Conservation (phyloP, 2,113 vertebrate genomes). For the Mystacornis crossleyi region DNA sequence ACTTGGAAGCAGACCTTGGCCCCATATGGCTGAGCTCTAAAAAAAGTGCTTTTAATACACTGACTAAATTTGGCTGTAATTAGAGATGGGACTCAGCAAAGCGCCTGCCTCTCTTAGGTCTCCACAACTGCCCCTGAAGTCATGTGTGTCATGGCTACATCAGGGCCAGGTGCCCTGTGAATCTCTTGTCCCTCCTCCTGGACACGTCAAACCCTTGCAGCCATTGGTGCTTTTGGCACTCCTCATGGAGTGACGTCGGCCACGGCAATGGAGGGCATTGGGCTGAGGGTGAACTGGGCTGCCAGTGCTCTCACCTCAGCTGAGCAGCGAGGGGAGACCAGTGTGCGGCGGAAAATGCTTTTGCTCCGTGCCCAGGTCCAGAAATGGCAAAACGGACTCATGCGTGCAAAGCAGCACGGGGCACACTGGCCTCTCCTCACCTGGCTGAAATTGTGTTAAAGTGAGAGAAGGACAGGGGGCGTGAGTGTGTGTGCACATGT, state of each 20-base stretch:
- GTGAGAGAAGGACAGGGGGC: background rate
- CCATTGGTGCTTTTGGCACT: fast-evolving
- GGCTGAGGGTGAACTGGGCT: background rate
- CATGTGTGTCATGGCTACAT: fast-evolving
- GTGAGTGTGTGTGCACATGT: fast-evolving
- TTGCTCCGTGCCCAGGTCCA: fast-evolving
- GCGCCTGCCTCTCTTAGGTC: background rate
- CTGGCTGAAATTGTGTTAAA: background rate
- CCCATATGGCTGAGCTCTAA: background rate
- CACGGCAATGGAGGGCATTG: fast-evolving
- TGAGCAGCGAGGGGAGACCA: fast-evolving
- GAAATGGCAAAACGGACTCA: background rate
- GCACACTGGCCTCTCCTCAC: background rate
- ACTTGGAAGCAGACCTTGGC: background rate
- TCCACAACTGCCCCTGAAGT: background rate
- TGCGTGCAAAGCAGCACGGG: background rate
- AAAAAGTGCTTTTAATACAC: background rate
- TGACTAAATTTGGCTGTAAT: background rate
- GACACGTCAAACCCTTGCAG: background rate
- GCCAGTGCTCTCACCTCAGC: background rate
- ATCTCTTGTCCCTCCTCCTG: background rate
- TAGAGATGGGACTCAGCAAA: background rate
- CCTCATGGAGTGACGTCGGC: background rate
- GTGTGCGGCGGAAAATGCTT: fast-evolving
- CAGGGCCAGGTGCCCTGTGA: background rate